Evolutionary conservation across 2,113 vertebrate genomes (phyloP), one percentile per base, ranked within the genome.

Genomic region (Oncorhynchus masou): DNA sequence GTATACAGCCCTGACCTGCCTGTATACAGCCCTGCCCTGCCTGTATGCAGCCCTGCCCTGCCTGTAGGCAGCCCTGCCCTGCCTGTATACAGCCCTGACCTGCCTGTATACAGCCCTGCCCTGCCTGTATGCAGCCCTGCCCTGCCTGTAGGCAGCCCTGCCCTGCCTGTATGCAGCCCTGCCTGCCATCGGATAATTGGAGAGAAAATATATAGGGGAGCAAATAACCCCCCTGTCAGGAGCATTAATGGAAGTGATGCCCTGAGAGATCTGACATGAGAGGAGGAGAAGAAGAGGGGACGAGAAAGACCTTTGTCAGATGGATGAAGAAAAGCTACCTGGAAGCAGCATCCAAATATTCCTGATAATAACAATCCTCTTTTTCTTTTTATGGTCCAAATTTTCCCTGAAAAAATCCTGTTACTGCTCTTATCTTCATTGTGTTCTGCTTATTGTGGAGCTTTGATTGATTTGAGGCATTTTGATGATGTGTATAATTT

Each of bases 121-220:
- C 24, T 25, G 24, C 24, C 24, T 25, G 24, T 25, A 25, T 25
- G 1, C 24, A 25, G 24, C 24, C 24, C 24, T 25, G 24, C 24
- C n/a, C 24, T 25, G 24, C 24, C 24, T 25, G 24, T 25, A 25
- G 1, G 1, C 24, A 25, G 16, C 66, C 66, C 29, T 31, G 25
- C 66, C 29, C 91, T 92, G 92, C 91, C 92, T 91, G 91, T 90
- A 83, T 88, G 74, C 85, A 29, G 88, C 89, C 88, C 90, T 92
- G 92, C 92, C 91, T 91, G 92, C 92, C 91, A 92, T 88, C 84
- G 84, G 92, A 91, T 93, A 94, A 94, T 94, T 93, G 94, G 91
- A 93, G 92, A 92, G 91, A 93, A 92, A 94, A 94, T 91, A 93
- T 94, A 94, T 94, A 93, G 94, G 92, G 92, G 91, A 91, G 92